Conservation (phyloP, 1,140 invertebrate genomes). For the Yoshiicerus persimilis region DNA sequence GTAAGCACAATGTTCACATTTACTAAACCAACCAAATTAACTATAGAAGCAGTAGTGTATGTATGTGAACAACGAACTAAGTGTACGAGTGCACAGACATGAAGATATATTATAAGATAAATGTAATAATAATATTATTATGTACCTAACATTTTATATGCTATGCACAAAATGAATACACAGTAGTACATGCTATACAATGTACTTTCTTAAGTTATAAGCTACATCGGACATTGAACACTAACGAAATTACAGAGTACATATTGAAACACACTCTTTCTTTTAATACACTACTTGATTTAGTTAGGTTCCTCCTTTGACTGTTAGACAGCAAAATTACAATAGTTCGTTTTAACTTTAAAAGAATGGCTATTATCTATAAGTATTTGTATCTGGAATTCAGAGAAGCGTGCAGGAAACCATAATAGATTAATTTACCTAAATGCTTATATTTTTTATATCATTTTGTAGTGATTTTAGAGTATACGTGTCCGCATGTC, state of each 20-base stretch:
- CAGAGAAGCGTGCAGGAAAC: neutral
- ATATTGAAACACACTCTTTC: neutral
- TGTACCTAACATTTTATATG: neutral
- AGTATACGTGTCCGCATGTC: neutral
- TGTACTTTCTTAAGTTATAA: neutral
- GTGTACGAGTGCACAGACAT: neutral
- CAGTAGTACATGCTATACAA: neutral
- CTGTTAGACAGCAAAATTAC: neutral
- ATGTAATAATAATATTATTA: too few relatives aligned
- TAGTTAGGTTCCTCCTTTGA: neutral
- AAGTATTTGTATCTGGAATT: neutral
- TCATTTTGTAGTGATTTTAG: neutral
- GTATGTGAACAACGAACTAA: too few relatives aligned
- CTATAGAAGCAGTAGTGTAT: neutral
- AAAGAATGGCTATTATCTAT: neutral
- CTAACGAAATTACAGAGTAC: neutral
- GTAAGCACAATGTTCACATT: too few relatives aligned
- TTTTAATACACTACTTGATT: neutral
- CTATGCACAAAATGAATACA: neutral
- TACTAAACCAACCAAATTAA: neutral
- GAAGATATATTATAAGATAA: neutral
- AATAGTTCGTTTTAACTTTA: neutral
- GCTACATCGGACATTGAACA: neutral
- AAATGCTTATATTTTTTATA: neutral
- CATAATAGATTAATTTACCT: neutral